phyloP scores from a whole-genome alignment of 1,140 invertebrate genomes.

The Drosophila simulans region DNA sequence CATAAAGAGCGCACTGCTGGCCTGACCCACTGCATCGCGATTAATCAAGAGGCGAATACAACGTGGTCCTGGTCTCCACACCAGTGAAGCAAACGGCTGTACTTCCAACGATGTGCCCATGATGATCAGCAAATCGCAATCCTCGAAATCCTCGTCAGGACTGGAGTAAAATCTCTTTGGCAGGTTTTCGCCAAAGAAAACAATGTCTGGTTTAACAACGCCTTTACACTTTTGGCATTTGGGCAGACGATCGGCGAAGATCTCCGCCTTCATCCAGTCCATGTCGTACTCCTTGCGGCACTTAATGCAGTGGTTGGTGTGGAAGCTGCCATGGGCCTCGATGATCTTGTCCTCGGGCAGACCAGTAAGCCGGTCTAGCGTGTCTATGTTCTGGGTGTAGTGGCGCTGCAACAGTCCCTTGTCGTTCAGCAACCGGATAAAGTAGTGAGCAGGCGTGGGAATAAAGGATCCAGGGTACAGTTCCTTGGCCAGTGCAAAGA shows the following conservation, averaged over 20 bases:
- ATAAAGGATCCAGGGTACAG: slow-evolving; percentile 93
- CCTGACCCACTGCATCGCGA: slow-evolving; percentile 89
- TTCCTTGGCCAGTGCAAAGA: slow-evolving; percentile 94
- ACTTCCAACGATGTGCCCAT: slow-evolving; percentile 98
- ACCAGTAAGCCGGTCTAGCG: slow-evolving; percentile 94
- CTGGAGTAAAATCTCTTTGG: slow-evolving; percentile 90
- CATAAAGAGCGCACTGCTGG: slow-evolving; percentile 57
- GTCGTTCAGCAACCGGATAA: slow-evolving; percentile 91
- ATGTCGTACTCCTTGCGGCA: slow-evolving; percentile 91
- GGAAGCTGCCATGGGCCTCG: slow-evolving; percentile 97
- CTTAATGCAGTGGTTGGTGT: slow-evolving; percentile 93
- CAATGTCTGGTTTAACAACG: slow-evolving; percentile 96
- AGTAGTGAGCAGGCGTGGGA: slow-evolving; percentile 93
- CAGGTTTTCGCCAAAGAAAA: slow-evolving; percentile 96
- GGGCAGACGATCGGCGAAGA: slow-evolving; percentile 90
- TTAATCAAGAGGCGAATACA: slow-evolving; percentile 94
- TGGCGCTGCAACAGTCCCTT: slow-evolving; percentile 92
- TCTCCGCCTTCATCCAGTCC: slow-evolving; percentile 91
- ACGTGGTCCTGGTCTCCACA: slow-evolving; percentile 88
- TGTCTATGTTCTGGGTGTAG: slow-evolving; percentile 98
- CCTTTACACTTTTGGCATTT: slow-evolving; percentile 89
- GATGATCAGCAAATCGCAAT: slow-evolving; percentile 96
- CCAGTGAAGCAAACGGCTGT: slow-evolving; percentile 96
- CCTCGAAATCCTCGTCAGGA: slow-evolving; percentile 90
- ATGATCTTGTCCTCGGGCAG: slow-evolving; percentile 93